A percentile compares a stretch with the other conserved stretches of the same genome.
Conservation (phyloP, 2,113 vertebrate species). For the Laterallus jamaicensis region DNA sequence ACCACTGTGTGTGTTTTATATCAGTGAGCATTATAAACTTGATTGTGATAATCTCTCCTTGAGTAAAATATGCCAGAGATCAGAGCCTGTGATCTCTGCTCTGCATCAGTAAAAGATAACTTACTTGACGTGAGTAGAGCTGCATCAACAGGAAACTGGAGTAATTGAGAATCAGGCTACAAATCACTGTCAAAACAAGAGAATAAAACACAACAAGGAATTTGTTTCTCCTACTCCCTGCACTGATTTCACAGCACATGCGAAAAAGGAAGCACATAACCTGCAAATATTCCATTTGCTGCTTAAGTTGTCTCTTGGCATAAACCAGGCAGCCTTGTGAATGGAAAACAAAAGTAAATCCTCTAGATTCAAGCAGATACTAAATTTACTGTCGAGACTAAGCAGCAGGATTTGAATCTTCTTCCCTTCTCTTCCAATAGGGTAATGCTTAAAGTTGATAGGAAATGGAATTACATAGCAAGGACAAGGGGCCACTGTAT, state of each 20-base stretch:
- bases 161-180: neutral
- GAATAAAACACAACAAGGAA: neutral
- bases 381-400: neutral
- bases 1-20: neutral
- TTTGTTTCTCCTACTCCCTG: neutral
- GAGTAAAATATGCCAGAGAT: neutral
- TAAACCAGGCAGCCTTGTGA: neutral
- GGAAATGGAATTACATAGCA: neutral
- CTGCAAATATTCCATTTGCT: neutral
- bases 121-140: neutral
- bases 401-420: neutral
- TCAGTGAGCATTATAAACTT: neutral
- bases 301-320: neutral
- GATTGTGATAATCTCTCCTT: neutral
- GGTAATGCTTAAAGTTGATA: neutral
- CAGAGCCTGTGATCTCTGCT: neutral
- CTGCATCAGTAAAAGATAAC: neutral
- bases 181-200: neutral
- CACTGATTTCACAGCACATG: neutral
- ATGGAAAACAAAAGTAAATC: conserved; percentile 13
- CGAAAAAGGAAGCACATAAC: neutral
- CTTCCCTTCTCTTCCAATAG: neutral
- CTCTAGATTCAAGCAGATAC: neutral
- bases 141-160: neutral
- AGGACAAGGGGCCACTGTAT: neutral